Base-by-base conservation (phyloP, 2,888 invertebrate species). In the Cremastinae sp. region DNA sequence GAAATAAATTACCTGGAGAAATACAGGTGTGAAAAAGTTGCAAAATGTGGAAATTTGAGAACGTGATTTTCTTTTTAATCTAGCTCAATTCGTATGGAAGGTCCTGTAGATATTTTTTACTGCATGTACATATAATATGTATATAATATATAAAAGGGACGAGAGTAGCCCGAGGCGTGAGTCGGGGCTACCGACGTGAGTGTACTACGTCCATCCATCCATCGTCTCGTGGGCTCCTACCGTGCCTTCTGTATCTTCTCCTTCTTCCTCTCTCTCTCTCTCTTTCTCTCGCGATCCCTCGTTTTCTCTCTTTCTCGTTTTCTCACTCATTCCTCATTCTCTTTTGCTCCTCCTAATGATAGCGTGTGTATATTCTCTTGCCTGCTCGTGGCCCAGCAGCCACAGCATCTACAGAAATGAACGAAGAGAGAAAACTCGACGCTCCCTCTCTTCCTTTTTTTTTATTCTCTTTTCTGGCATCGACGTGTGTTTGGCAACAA, bases 321-420 rank as follows among this genome's bases (percentile, higher is more conserved):
- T 49, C 47, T 49, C 59, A 10, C 58, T 51, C 72, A 59, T 66
- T 38, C 80, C 74, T 83, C 82, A 81, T 85, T 84, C 84, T 84
- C 83, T 82, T 81, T 49, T 20, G 82, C 82, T 78, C 81, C 83
- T 82, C 83, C 85, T 87, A 87, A 87, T 87, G 87, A 87, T 87
- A 87, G 87, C 86, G 86, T 87, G 82, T 84, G 80, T 78, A n/a
- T n/a, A 16, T 56, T 73, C 81, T 77, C 75, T 34, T 47, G 79
- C 78, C 81, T 80, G 82, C 79, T 82, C 81, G 84, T 81, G 81
- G 81, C 75, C 77, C 77, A 78, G 74, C 73, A 75, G 28, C 28
- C 28, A 28, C 28, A 28, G 65, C 72, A 78, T 72, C 77, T 68
- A 36, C 78, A 65, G 65, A 76, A 78, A 47, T 72, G 73, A 71